These are phyloP conservation scores for Melanaphis sacchari DNA, from an alignment of 1,140 invertebrate genomes.

Conservation along the genomic window DNA sequence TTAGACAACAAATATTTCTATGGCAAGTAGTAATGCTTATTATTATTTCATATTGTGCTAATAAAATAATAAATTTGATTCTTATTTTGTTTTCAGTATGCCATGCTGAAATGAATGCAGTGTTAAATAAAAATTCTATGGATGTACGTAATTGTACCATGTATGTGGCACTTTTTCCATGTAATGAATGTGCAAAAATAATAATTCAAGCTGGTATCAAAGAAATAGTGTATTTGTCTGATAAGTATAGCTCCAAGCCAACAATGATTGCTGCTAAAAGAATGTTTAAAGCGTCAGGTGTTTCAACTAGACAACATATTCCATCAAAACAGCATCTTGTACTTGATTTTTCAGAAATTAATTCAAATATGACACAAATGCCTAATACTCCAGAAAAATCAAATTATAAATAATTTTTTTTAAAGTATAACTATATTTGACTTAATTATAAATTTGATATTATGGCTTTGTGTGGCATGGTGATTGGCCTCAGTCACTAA, in stretches of 20 bases:
- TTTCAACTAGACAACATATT: slow-evolving; percentile 73
- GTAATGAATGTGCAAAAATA: slow-evolving; percentile 95
- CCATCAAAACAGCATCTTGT: slow-evolving; percentile 71
- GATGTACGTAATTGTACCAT: slow-evolving; percentile 81
- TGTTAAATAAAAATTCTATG: slow-evolving; percentile 86
- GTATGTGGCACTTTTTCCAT: slow-evolving; percentile 90
- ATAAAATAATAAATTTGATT: slow-evolving; percentile 42
- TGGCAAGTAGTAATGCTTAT: slow-evolving; percentile 67
- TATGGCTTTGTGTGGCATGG: too few species aligned
- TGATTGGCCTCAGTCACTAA: too few species aligned
- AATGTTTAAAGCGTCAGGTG: slow-evolving; percentile 80
- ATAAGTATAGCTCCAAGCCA: slow-evolving; percentile 77
- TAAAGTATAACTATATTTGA: neutral
- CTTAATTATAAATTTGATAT: neutral
- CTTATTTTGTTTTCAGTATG: slow-evolving; percentile 76
- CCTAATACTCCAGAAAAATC: slow-evolving; percentile 63
- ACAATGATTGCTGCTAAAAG: slow-evolving; percentile 76
- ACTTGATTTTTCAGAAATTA: slow-evolving; percentile 73
- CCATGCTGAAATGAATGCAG: slow-evolving; percentile 97
- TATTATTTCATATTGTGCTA: neutral
- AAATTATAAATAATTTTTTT: neutral
- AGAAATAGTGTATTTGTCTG: slow-evolving; percentile 79
- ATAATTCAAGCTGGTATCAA: slow-evolving; percentile 95
- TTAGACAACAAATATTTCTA: slow-evolving; percentile 84
- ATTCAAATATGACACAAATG: slow-evolving; percentile 67